Evolutionary conservation across 2,888 invertebrate genomes (phyloP), one percentile per base, ranked within the genome.

Genomic region (Galeruca laticollis): DNA sequence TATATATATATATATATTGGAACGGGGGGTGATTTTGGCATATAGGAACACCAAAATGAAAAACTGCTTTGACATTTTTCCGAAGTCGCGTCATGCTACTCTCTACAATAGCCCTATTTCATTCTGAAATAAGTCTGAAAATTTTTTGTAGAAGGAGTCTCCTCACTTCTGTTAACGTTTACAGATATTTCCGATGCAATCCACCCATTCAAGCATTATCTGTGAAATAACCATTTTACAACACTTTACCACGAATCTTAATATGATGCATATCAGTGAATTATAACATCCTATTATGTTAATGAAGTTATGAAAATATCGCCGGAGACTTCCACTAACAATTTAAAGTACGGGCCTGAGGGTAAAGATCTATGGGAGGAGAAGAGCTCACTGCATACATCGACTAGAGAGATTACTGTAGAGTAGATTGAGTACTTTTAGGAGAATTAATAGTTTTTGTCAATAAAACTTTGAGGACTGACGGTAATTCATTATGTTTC

Each of bases 371-470:
- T 15, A 5, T 21, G 20, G 47, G 26, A 35, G 35, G 8, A 51
- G 21, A 10, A 52, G 26, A 63, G 15, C 20, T 43, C 54, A 21
- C 35, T 35, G 68, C 62, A 70, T 70, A 67, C 67, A 70, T 70
- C 37, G 51, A 70, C 61, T 52, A 37, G 60, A 65, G 33, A 64
- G 67, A 63, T 59, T 60, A 43, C 62, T 43, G 51, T 62, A 20
- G 59, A 37, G 56, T 31, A 63, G 31, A 62, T 47, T 60, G 60
- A 67, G 59, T 56, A 43, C 67, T 67, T 67, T 67, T n/a, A 31
- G 31, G 40, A 20, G 67, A 67, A 67, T 67, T 67, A 63, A 63
- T 67, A 56, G 70, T 70, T 70, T 70, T 70, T 70, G 70, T 66
- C 70, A 60, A 65, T 65, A 60, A 60, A 69, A 69, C 65, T 69